Conservation (phyloP, 2,797 vertebrate genomes). For the Micropoecilia bifurca region DNA sequence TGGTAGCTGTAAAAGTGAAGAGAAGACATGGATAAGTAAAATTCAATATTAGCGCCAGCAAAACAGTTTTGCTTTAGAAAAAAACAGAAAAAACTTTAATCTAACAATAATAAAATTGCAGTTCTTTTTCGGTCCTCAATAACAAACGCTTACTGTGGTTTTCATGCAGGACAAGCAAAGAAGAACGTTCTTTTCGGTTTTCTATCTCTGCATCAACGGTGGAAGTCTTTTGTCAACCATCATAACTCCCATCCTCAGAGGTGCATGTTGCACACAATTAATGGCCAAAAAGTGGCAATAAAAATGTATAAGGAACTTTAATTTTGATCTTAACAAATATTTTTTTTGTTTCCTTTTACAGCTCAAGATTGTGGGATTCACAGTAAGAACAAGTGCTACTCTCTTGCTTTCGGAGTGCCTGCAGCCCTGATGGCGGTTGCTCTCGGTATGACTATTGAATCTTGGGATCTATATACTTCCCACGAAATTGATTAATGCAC, state of each 20-base stretch:
- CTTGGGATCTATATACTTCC: not conserved
- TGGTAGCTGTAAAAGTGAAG: not conserved
- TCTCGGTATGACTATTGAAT: slow-evolving; percentile 78
- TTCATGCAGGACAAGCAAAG: slow-evolving; percentile 87
- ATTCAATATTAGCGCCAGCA: not conserved
- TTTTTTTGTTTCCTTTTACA: slow-evolving; percentile 62
- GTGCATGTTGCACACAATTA: slow-evolving; percentile 55
- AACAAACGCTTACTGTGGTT: slow-evolving; percentile 31
- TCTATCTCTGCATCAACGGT: slow-evolving; percentile 93
- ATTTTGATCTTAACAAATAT: not conserved
- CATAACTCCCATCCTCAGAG: slow-evolving; percentile 92
- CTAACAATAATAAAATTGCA: not conserved
- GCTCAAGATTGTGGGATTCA: slow-evolving; percentile 90
- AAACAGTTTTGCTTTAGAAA: not conserved
- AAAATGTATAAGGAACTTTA: not conserved
- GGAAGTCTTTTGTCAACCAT: slow-evolving; percentile 95
- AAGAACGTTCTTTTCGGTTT: slow-evolving; percentile 93
- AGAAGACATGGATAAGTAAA: not conserved
- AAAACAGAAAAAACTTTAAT: not conserved
- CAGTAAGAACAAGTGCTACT: slow-evolving; percentile 86
- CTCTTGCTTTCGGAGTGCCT: slow-evolving; percentile 94
- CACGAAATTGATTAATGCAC: not conserved
- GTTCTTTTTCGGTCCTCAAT: not conserved
- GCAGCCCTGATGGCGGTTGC: slow-evolving; percentile 90
- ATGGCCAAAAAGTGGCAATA: not conserved